A percentile compares a stretch with the other conserved stretches of the same genome.
Conservation (phyloP, 2,113 vertebrate species). For the Ammodytes marinus region DNA sequence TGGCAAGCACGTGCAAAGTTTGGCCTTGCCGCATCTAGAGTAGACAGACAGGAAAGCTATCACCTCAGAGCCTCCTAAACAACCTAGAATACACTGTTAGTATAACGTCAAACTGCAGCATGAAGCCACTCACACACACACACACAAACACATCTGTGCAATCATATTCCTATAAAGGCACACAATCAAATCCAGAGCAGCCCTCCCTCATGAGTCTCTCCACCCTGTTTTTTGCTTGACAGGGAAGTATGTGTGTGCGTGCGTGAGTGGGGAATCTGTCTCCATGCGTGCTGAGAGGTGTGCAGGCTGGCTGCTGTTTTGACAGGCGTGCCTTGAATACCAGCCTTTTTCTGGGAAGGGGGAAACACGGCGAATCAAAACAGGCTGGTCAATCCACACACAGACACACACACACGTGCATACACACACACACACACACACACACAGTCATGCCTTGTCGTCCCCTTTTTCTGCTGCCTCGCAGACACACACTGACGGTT, state of each 20-base stretch:
- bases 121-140: not conserved
- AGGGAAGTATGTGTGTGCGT: slow-evolving; percentile 9
- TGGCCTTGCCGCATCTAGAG: not conserved
- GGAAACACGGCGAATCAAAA: slow-evolving; percentile 51
- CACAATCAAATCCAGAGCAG: slow-evolving; percentile 36
- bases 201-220: slow-evolving; percentile 20
- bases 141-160: not conserved
- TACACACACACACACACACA: not conserved
- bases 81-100: not conserved
- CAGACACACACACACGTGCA: not conserved
- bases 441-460: slow-evolving; percentile 26
- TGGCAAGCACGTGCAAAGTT: not conserved
- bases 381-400: slow-evolving; percentile 11
- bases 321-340: slow-evolving; percentile 74
- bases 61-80: not conserved
- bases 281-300: slow-evolving; percentile 38
- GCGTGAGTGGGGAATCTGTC: not conserved
- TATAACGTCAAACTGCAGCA: not conserved
- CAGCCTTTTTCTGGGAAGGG: slow-evolving; percentile 58
- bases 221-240: slow-evolving; percentile 36
- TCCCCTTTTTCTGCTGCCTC: not conserved
- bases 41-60: not conserved
- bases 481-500: slow-evolving; percentile 6
- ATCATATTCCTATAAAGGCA: slow-evolving; percentile 6
- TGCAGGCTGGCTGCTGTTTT: slow-evolving; percentile 75